These are phyloP conservation scores for Scrobipalpa atriplicella DNA, from an alignment of 2,888 invertebrate genomes.

Conservation along the genomic window DNA sequence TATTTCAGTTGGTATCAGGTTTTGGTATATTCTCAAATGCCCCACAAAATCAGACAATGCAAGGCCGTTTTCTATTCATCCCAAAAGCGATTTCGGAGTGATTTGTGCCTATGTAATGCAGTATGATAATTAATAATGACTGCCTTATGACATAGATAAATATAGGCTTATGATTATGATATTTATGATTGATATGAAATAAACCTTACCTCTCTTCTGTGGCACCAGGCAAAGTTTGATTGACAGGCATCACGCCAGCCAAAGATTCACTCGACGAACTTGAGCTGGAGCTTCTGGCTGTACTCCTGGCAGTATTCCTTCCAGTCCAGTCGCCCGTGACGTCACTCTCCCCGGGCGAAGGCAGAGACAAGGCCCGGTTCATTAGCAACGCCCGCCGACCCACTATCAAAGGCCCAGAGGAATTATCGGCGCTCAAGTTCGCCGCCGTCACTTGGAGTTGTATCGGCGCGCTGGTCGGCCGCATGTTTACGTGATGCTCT, in stretches of 20 bases:
- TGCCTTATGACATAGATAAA: not conserved
- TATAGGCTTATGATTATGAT: no score
- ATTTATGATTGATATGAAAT: no score
- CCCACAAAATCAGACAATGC: no score
- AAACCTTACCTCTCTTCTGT: slow-evolving; percentile 65
- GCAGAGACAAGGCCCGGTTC: slow-evolving; percentile 71
- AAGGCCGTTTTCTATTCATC: no score
- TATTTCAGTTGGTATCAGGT: not conserved
- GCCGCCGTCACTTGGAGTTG: slow-evolving; percentile 76
- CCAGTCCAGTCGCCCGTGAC: slow-evolving; percentile 71
- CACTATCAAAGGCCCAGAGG: slow-evolving; percentile 71
- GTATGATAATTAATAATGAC: no score
- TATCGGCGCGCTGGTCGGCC: slow-evolving; percentile 75
- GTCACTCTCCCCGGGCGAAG: slow-evolving; percentile 74
- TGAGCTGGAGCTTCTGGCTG: slow-evolving; percentile 66
- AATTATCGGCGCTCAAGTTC: slow-evolving; percentile 69
- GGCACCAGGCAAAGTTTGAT: slow-evolving; percentile 53
- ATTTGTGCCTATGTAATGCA: no score
- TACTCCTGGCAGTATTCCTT: slow-evolving; percentile 63
- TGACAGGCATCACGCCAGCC: slow-evolving; percentile 51
- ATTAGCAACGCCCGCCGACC: slow-evolving; percentile 71
- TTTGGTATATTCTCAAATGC: no score
- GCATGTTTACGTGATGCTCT: slow-evolving; percentile 73
- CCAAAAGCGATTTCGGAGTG: no score
- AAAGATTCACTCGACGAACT: slow-evolving; percentile 73